These are phyloP conservation scores for Setipinna tenuifilis DNA, from an alignment of 2,797 vertebrate genomes.

Conservation along the genomic window DNA sequence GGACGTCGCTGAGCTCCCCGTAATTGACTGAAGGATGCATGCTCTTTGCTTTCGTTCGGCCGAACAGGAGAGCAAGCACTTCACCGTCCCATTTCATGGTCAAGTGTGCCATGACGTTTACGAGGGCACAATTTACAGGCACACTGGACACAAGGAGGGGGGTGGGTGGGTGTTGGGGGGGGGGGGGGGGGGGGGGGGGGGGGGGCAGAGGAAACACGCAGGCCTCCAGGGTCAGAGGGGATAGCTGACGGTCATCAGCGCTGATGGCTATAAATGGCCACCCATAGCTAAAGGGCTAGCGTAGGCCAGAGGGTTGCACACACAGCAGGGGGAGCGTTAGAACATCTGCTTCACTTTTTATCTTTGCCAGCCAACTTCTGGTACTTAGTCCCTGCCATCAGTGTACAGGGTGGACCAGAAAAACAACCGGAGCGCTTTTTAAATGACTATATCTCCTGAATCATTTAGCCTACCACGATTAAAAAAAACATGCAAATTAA, in stretches of 20 bases:
- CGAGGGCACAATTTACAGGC: slow-evolving; percentile 38
- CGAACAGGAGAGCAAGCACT: slow-evolving; percentile 12
- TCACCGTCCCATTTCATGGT: slow-evolving; percentile 34
- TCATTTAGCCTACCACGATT: too few species aligned
- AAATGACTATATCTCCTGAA: too few species aligned
- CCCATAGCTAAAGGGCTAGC: neutral
- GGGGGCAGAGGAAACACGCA: neutral
- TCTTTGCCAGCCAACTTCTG: too few species aligned
- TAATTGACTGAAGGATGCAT: slow-evolving; percentile 13
- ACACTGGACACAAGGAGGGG: slow-evolving; percentile 18
- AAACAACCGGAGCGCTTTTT: too few species aligned
- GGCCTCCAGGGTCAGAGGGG: neutral
- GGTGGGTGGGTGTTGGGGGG: neutral
- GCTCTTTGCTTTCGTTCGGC: neutral
- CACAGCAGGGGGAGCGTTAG: neutral
- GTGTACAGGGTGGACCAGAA: too few species aligned
- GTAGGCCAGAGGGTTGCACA: neutral
- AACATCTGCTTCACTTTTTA: neutral
- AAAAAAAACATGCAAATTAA: too few species aligned
- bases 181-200: slow-evolving; percentile 24
- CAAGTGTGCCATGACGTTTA: slow-evolving; percentile 43
- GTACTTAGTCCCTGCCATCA: too few species aligned
- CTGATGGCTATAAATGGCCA: slow-evolving; percentile 16
- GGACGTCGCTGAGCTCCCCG: neutral
- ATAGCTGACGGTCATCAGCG: slow-evolving; percentile 52